Percentiles rank a stretch among this genome's conserved stretches.
phyloP scores from a whole-genome alignment of 2,797 vertebrate genomes.

The Hipposideros larvatus region DNA sequence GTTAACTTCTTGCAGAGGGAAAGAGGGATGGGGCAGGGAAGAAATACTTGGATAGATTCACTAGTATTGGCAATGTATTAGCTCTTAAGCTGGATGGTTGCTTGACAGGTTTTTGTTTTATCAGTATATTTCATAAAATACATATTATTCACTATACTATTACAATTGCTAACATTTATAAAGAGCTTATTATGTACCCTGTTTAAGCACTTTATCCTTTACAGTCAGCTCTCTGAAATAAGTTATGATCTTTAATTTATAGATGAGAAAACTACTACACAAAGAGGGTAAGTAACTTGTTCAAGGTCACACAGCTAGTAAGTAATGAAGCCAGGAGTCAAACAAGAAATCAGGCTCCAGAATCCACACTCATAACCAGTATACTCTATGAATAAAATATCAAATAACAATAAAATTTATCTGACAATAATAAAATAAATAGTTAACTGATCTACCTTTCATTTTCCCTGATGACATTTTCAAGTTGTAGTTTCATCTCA shows the following conservation, averaged over 20 bases:
- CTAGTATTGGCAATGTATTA: not conserved
- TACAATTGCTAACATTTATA: constrained; percentile 6
- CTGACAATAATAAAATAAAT: not conserved
- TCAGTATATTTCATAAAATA: not conserved
- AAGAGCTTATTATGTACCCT: not conserved
- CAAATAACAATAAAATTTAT: constrained; percentile 25
- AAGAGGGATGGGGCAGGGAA: not conserved
- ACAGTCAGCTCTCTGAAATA: not conserved
- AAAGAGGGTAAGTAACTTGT: constrained; percentile 10
- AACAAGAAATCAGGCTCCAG: not conserved
- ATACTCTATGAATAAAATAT: not conserved
- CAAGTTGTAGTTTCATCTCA: constrained; percentile 92
- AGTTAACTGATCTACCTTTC: constrained; percentile 91
- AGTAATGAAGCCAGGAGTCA: not conserved
- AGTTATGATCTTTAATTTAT: not conserved
- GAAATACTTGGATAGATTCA: not conserved
- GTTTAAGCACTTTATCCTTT: not conserved
- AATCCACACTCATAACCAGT: not conserved
- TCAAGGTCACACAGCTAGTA: not conserved
- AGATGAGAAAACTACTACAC: not conserved
- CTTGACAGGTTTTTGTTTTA: constrained; percentile 8
- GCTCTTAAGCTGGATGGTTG: not conserved
- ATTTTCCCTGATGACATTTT: constrained; percentile 94
- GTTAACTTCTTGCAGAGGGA: not conserved
- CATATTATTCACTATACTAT: not conserved